These are phyloP conservation scores for Danaus melanippus DNA, from an alignment of 1,140 invertebrate genomes.

Conservation along the genomic window DNA sequence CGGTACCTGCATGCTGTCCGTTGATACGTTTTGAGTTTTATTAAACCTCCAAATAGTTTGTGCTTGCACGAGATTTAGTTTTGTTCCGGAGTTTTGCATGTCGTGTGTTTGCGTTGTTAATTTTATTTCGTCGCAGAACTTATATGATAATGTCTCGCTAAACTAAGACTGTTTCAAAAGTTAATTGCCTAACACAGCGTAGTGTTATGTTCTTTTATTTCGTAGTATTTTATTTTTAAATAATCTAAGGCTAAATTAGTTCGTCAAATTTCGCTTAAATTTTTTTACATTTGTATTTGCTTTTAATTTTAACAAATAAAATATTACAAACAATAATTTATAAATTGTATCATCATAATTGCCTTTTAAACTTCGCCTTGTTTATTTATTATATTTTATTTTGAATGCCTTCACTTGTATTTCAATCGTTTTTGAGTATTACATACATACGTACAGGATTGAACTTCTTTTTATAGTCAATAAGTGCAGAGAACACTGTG, in stretches of 20 bases:
- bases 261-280: too few relatives aligned
- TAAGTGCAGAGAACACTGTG: too few relatives aligned
- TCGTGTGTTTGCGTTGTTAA: conserved; percentile 46
- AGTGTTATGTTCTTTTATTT: conserved; percentile 8
- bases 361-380: neutral
- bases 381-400: conserved; percentile 1
- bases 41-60: conserved; percentile 40
- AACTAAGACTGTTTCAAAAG: conserved; percentile 8
- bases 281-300: too few relatives aligned
- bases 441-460: too few relatives aligned
- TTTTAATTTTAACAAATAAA: too few relatives aligned
- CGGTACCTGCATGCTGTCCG: conserved; percentile 60
- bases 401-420: neutral
- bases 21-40: conserved; percentile 44
- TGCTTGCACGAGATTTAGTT: conserved; percentile 53
- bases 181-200: conserved; percentile 24
- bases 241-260: too few relatives aligned
- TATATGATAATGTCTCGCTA: conserved; percentile 18
- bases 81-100: conserved; percentile 53
- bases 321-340: too few relatives aligned
- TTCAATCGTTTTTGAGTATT: too few relatives aligned
- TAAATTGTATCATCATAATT: too few relatives aligned
- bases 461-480: too few relatives aligned
- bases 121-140: conserved; percentile 38
- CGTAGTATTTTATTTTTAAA: too few relatives aligned